Base-by-base conservation (phyloP, 2,888 invertebrate genomes). In the Suillia variegata region DNA sequence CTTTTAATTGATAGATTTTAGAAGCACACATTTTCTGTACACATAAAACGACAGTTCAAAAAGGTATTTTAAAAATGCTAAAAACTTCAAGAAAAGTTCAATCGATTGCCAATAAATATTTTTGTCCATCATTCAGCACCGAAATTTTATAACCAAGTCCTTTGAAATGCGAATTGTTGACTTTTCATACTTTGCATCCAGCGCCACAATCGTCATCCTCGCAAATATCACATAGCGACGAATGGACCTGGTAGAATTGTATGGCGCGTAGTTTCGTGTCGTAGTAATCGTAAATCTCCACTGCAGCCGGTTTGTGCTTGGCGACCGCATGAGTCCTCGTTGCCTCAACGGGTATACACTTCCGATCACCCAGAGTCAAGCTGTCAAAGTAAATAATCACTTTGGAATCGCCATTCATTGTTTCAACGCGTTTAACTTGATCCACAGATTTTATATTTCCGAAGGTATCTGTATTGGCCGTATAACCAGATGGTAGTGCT, bases 241-340 rank as follows among this genome's bases (percentile, higher is more conserved):
- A 31, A 8, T 31, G 12, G 31, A 31, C 12, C 31, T 31, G 8
- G 45, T 68, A 64, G 34, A 57, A 66, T 17, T 64, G 63, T 21
- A 65, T 67, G 33, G 61, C 67, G 2, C 63, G 63, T 51, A 65
- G 59, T 26, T 62, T 90, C 67, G 90, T 91, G 79, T 96, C 94
- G 73, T 94, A 96, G 70, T 96, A 92, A 79, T 96, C 96, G 67
- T 89, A 89, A 54, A 96, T 86, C 38, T 89, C 86, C 67, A 94
- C 92, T 70, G 91, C 87, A 26, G 91, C 93, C 24, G 94, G 90
- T 62, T 91, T 91, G 71, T 95, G 93, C 48, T 90, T 86, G 1
- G 93, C 92, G 8, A 93, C 91, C 76, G 91, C 90, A 76, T 92
- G 88, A 1, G 90, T 90, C 68, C 92, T 86, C 73, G 89, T 90